phyloP scores from a whole-genome alignment of 2,113 vertebrate species.

The Sigmodon hispidus region DNA sequence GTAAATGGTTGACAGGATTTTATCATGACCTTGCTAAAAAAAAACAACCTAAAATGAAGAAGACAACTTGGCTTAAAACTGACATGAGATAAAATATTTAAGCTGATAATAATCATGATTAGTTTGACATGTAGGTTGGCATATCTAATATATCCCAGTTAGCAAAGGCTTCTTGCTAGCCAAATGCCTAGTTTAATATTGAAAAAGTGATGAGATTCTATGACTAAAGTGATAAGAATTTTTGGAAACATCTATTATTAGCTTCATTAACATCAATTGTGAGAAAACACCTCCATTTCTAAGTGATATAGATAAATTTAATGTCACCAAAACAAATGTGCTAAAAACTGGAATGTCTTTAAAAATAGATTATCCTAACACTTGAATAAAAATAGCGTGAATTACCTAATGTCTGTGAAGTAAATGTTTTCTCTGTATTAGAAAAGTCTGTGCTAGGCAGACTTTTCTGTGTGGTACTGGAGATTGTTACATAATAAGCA shows the following conservation, averaged over 20 bases:
- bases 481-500: not conserved
- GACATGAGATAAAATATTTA: slow-evolving; percentile 22
- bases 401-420: slow-evolving; percentile 24
- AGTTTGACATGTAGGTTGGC: slow-evolving; percentile 15
- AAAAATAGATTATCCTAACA: slow-evolving; percentile 46
- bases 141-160: not conserved
- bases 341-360: not conserved
- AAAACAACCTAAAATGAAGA: not conserved
- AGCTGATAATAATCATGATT: not conserved
- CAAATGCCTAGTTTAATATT: slow-evolving; percentile 18
- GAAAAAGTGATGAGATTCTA: not conserved
- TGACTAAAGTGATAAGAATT: slow-evolving; percentile 16
- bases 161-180: slow-evolving; percentile 14
- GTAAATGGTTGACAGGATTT: not conserved
- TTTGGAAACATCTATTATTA: slow-evolving; percentile 51
- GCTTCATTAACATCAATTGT: slow-evolving; percentile 47
- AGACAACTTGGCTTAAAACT: slow-evolving; percentile 36
- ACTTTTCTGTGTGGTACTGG: not conserved
- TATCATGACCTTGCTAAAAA: not conserved
- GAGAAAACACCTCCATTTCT: slow-evolving; percentile 16
- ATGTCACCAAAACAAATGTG: not conserved
- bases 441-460: not conserved
- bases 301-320: slow-evolving; percentile 15
- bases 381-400: slow-evolving; percentile 60
- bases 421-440: slow-evolving; percentile 22